A percentile compares a stretch with the other conserved stretches of the same genome.
Conservation (phyloP, 2,888 invertebrate genomes). For the Thelaira solivaga region DNA sequence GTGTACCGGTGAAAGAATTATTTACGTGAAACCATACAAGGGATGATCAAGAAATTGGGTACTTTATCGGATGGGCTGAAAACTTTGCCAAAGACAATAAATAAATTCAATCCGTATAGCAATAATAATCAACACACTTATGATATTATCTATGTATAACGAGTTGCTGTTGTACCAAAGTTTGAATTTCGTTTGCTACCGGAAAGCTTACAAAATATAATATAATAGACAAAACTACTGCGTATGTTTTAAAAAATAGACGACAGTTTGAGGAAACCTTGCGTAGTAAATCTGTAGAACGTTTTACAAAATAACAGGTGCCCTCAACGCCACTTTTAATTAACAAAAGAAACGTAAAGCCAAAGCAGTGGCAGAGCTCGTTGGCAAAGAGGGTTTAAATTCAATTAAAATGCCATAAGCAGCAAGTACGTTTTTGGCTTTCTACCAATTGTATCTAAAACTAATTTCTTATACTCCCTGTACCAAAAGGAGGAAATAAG, state of each 20-base stretch:
- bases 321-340: slow-evolving; percentile 73
- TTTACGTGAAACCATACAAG: too few relatives aligned
- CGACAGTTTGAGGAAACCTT: slow-evolving; percentile 94
- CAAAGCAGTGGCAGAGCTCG: slow-evolving; percentile 71
- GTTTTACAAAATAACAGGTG: slow-evolving; percentile 83
- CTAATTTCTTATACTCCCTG: neutral
- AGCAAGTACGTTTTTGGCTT: slow-evolving; percentile 55
- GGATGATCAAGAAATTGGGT: too few relatives aligned
- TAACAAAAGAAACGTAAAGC: slow-evolving; percentile 73
- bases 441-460: too few relatives aligned
- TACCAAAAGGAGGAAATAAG: too few relatives aligned
- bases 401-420: slow-evolving; percentile 61
- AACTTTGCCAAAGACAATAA: too few relatives aligned
- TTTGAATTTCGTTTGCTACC: slow-evolving; percentile 82
- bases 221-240: slow-evolving; percentile 97
- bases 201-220: slow-evolving; percentile 87
- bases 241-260: slow-evolving; percentile 95
- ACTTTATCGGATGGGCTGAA: too few relatives aligned
- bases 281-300: slow-evolving; percentile 87
- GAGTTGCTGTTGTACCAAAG: too few relatives aligned
- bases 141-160: too few relatives aligned
- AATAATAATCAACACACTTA: too few relatives aligned
- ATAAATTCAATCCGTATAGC: too few relatives aligned
- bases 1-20: too few relatives aligned
- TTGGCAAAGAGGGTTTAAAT: slow-evolving; percentile 69